Evolutionary conservation across 2,797 vertebrate species (phyloP), one percentile per base, ranked within the genome.

Genomic region (Phataginus tetradactyla): DNA sequence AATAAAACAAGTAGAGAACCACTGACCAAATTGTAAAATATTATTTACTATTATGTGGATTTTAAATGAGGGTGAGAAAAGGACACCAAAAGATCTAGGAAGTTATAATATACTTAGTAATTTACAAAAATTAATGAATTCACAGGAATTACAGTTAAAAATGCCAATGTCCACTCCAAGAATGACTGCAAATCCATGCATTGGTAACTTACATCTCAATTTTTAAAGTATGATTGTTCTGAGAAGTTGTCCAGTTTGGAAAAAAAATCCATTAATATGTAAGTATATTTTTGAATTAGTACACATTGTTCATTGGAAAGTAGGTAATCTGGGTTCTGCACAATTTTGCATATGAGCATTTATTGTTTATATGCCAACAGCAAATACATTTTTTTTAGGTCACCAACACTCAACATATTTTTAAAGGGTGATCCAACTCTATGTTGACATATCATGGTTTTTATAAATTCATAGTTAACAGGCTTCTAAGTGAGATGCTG

Each of bases 241-340:
- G 21, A 72, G 57, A 86, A 59, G 13, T 61, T 75, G 15, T 23
- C 21, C 17, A 94, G 51, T 87, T 74, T 75, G 45, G 29, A 75
- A 75, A 81, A 27, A 83, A 93, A 88, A 77, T 55, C 4, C 11
- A 88, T 57, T 79, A 71, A 63, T n/a, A 63, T 37, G 25, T 94
- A 91, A 77, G 39, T 59, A 75, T n/a, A 27, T 37, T 32, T 78
- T 42, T 90, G 23, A 84, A 69, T 84, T 90, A 86, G 64, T 61
- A 80, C 7, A 25, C 71, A 84, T 78, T 86, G 15, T 57, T 90
- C 51, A 92, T 81, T 88, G 91, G 51, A 88, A 97, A 91, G 12
- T 42, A 61, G 74, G 29, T 80, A 86, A 83, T 51, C 8, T 72
- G 63, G 15, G 27, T 94, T 90, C 29, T 63, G 23, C 3, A 61